Base-by-base conservation (phyloP, 2,797 vertebrate species). In the Chiroxiphia lanceolata region DNA sequence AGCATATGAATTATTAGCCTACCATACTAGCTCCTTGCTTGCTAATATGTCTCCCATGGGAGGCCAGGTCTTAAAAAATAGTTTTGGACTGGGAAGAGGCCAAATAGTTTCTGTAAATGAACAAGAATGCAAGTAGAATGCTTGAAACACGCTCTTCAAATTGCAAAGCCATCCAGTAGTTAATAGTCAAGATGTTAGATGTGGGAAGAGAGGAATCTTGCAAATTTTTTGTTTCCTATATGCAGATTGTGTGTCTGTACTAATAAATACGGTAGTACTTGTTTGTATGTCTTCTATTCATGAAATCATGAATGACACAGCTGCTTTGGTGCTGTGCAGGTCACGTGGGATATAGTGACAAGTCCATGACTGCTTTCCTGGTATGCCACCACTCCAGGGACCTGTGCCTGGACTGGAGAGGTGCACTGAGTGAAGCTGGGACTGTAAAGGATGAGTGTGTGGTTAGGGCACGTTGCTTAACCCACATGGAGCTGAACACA, bases 381-480 rank as follows among this genome's bases (percentile, higher is more conserved):
- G 26, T 36, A 27, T 92, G 53, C 36, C 38, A 22, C 29, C 1
- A 2, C 21, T 57, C n/a, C 1, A 1, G 42, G 53, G 50, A 31
- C 40, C 53, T 61, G 29, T 85, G 27, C 40, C 25, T 33, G 51
- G 34, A 2, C 59, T 72, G 40, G 44, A 70, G 54, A 61, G 27
- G 26, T 48, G 75, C 31, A 10, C 34, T 0, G 2, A n/a, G 51
- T 6, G 57, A 40, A 34, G 40, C 48, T 5, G 6, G 38, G 38
- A 7, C 34, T 64, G 38, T 65, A 29, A 18, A 57, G 81, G 42
- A 11, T 27, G 29, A 0, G 0, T 6, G 4, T 81, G 68, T 88
- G 38, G 19, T 61, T 48, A 15, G 33, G 26, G 34, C 51, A 9
- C 6, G 0, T 18, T 61, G 56, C 23, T 40, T 82, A 38, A 57